These are phyloP conservation scores for Torymus aiolomorphi DNA, from an alignment of 2,888 invertebrate genomes.

Conservation along the genomic window DNA sequence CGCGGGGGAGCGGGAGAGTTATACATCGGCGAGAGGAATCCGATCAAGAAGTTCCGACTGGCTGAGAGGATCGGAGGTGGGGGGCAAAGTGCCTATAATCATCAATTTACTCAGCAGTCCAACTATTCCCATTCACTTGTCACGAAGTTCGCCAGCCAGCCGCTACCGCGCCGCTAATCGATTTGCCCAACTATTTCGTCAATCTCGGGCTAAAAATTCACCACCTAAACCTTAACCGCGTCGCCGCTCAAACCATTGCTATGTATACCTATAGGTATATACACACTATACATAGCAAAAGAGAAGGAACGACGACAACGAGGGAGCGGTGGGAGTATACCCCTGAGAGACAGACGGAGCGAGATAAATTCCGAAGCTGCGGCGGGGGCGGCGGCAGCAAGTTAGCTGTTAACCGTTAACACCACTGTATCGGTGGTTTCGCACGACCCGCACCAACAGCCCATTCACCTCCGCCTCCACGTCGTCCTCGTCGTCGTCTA, in stretches of 20 bases:
- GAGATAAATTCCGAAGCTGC: slow-evolving; percentile 37
- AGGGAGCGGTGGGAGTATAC: background rate
- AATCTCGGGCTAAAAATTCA: slow-evolving; percentile 47
- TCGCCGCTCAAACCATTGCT: too few relatives aligned
- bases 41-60: slow-evolving; percentile 43
- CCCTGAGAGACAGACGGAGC: slow-evolving; percentile 12
- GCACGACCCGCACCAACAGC: slow-evolving; percentile 42
- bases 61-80: too few relatives aligned
- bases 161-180: slow-evolving; percentile 39
- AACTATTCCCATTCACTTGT: slow-evolving; percentile 54
- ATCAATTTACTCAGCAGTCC: slow-evolving; percentile 53
- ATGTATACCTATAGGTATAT: too few relatives aligned
- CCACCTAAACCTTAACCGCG: background rate
- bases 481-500: background rate
- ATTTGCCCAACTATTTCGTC: slow-evolving; percentile 55
- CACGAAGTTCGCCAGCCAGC: background rate
- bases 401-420: slow-evolving; percentile 58
- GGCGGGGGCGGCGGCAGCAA: slow-evolving; percentile 18
- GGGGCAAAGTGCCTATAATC: slow-evolving; percentile 46
- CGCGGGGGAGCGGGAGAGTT: too few relatives aligned
- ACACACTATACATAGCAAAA: too few relatives aligned
- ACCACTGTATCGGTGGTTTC: slow-evolving; percentile 57
- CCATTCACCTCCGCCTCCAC: slow-evolving; percentile 13
- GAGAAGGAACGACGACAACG: background rate
- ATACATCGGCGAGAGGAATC: slow-evolving; percentile 33